Conservation (phyloP, 2,113 vertebrate genomes). For the Mus spicilegus region DNA sequence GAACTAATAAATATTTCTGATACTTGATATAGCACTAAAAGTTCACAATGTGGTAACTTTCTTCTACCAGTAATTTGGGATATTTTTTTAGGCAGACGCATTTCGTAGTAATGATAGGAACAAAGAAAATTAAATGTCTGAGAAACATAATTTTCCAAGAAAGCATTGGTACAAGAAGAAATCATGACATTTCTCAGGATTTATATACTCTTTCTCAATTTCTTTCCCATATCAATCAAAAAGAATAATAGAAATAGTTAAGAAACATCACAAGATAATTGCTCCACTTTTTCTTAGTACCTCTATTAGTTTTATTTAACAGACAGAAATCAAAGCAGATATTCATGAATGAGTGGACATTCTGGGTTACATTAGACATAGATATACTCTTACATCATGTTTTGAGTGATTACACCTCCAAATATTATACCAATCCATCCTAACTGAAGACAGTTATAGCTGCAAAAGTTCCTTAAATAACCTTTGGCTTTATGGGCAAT, state of each 20-base stretch:
- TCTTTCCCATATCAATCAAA: neutral
- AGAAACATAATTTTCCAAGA: slow-evolving; percentile 23
- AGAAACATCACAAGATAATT: neutral
- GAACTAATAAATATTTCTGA: neutral
- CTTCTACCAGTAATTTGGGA: neutral
- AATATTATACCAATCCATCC: neutral
- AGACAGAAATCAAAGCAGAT: neutral
- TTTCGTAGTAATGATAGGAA: slow-evolving; percentile 10
- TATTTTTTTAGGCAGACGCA: neutral
- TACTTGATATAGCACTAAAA: neutral
- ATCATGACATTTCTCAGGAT: neutral
- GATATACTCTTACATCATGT: neutral
- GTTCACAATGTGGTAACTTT: neutral
- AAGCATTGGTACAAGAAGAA: neutral
- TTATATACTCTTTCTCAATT: neutral
- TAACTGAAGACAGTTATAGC: neutral
- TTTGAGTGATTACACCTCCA: neutral
- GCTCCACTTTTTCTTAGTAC: neutral
- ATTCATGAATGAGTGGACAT: neutral
- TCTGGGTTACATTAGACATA: neutral
- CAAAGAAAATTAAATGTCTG: neutral
- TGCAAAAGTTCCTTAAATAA: neutral
- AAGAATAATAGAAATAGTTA: neutral
- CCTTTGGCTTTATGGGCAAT: neutral
- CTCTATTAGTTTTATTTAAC: neutral